Base-by-base conservation (phyloP, 2,797 vertebrate genomes). In the Lepilemur ruficaudatus region DNA sequence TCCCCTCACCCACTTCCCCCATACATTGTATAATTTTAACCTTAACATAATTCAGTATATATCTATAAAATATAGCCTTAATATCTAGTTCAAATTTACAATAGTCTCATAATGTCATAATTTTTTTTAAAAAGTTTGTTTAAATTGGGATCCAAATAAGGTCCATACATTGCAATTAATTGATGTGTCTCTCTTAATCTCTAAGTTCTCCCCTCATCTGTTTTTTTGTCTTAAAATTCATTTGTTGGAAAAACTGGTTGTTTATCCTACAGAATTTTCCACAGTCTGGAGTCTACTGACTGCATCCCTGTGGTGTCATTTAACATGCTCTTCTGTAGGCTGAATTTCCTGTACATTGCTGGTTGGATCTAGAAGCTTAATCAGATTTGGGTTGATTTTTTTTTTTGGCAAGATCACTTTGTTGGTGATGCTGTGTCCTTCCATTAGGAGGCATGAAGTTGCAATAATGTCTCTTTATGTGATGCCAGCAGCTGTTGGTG, bases 401-500 rank as follows among this genome's bases (percentile, higher is more conserved):
- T 38, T 67, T 84, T 86, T 79, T 43, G 46, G 46, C 59, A 89
- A 78, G 48, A 46, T 25, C 4, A 43, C 30, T 93, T 92, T 22
- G 6, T 38, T 55, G 67, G 61, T 35, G n/a, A 22, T 84, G 70
- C 7, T 84, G 46, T 75, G 28, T 61, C 41, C 43, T 89, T 83
- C 7, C 41, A 41, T 50, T 89, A 32, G 41, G 32, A 85, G 5
- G 41, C 82, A 65, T 7, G 10, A 12, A 67, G 80, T 35, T 72
- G 69, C 89, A 48, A 43, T 73, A 67, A 69, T 79, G 38, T 79
- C 70, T 89, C 18, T 30, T 69, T 35, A 28, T 79, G 41, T 69
- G 28, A 96, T 76, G n/a, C 59, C 94, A 84, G 46, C 70, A 92
- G 85, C 59, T 91, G 25, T 59, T 90, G 46, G 55, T 78, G 63